phyloP scores from a whole-genome alignment of 2,888 invertebrate species.

The Caenorhabditis sp. region DNA sequence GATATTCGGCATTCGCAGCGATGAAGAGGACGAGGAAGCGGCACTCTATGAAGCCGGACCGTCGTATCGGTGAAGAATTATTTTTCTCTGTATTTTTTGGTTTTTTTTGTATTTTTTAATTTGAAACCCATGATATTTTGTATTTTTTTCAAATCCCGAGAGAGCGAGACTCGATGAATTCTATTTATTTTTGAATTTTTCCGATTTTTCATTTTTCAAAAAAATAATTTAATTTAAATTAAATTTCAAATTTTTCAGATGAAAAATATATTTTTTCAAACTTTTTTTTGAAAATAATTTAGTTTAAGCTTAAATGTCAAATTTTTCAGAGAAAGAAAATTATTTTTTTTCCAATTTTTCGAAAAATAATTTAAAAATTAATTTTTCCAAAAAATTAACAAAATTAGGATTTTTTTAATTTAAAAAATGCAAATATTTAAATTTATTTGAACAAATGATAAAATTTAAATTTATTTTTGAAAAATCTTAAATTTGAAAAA shows the following conservation, averaged over 20 bases:
- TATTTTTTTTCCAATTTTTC: neutral
- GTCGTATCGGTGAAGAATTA: neutral
- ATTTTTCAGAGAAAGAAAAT: too few species aligned
- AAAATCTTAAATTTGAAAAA: too few species aligned
- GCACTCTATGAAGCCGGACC: constrained; percentile 33
- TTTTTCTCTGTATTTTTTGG: neutral
- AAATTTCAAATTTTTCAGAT: neutral
- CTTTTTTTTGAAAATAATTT: neutral
- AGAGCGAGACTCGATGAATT: too few species aligned
- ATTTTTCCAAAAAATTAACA: neutral
- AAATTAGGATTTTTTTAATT: too few species aligned
- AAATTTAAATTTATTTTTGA: neutral
- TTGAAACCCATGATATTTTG: too few species aligned
- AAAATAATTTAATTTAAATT: too few species aligned
- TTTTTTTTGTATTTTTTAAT: too few species aligned
- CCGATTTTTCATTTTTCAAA: too few species aligned
- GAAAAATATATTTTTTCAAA: neutral
- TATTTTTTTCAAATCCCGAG: neutral
- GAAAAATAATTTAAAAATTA: neutral
- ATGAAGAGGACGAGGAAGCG: constrained; percentile 40
- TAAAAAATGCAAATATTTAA: too few species aligned
- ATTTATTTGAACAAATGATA: neutral
- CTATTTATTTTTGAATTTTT: too few species aligned
- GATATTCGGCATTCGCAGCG: constrained; percentile 30
- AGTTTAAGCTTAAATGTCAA: too few species aligned